Evolutionary conservation across 2,113 vertebrate genomes (phyloP), one percentile per base, ranked within the genome.

Genomic region (Procavia capensis): DNA sequence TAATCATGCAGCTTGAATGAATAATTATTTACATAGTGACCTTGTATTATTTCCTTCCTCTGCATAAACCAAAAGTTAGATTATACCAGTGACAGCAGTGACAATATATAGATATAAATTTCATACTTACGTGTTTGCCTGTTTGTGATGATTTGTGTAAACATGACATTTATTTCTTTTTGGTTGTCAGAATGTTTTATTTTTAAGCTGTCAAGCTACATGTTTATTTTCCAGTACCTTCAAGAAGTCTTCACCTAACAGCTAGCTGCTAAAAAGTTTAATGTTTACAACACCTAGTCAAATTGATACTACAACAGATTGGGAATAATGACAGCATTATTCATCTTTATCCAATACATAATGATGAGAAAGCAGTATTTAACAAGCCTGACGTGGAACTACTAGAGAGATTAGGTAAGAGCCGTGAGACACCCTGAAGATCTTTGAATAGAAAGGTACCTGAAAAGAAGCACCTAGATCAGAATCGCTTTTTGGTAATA

Each of bases 1-100:
- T 90, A 96, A 88, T 90, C 82, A 34, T 88, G n/a, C 27, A n/a
- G 68, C 74, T 81, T 16, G 61, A 96, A 95, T 90, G 61, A 1
- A 19, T 94, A 86, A 90, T 79, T 72, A 29, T 85, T 97, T 95
- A 94, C 85, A 87, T 92, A 72, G 34, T 93, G 84, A 63, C 50
- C 78, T 95, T 92, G 80, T 94, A 84, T 94, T 93, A 63, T 4
- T 6, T 43, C 68, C 89, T 97, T 83, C 39, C 47, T 97, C 78
- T 96, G 39, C 95, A 45, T 87, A 92, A 83, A 54, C 39, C 82
- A 88, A 61, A 63, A 72, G 72, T 86, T 59, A 95, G 79, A 41
- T 74, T 91, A 19, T 76, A 47, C 41, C 41, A 59, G 50, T 92
- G 83, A 41, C 47, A 91, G 76, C 59, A 41, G 64, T 93, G 80